Conservation (phyloP, 2,888 invertebrate genomes). For the Lathronympha strigana region DNA sequence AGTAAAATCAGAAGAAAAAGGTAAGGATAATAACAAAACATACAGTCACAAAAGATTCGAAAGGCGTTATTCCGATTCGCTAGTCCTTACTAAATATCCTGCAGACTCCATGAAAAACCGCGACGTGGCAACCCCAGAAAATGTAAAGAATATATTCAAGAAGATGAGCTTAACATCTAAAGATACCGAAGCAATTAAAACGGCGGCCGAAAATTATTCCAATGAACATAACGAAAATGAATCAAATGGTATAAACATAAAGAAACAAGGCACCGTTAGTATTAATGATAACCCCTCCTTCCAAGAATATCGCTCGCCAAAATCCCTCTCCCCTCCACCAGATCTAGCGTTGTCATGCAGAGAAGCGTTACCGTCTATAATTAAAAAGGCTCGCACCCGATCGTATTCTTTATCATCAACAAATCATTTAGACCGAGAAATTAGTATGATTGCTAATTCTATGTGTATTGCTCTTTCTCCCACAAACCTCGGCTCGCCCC, state of each 20-base stretch:
- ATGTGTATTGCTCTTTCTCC: constrained; percentile 84
- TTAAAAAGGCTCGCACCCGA: constrained; percentile 68
- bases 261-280: constrained; percentile 72
- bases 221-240: constrained; percentile 34
- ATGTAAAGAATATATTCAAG: constrained; percentile 60
- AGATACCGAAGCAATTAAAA: constrained; percentile 43
- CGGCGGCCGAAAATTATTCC: constrained; percentile 18
- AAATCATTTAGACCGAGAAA: constrained; percentile 69
- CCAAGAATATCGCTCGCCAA: constrained; percentile 78
- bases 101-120: constrained; percentile 43
- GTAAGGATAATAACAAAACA: constrained; percentile 37
- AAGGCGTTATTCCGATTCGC: constrained; percentile 65
- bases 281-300: constrained; percentile 81
- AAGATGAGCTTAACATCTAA: constrained; percentile 58
- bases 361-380: constrained; percentile 68
- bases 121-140: constrained; percentile 54
- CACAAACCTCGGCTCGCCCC: constrained; percentile 78
- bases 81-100: constrained; percentile 52
- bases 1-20: constrained; percentile 41
- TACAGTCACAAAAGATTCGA: constrained; percentile 40
- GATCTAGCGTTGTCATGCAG: constrained; percentile 62
- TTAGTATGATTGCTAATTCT: constrained; percentile 84
- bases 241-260: constrained; percentile 48
- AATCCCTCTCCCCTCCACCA: constrained; percentile 61
- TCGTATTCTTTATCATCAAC: constrained; percentile 67